Conservation (phyloP, 1,140 invertebrate genomes). For the Bombus pascuorum region DNA sequence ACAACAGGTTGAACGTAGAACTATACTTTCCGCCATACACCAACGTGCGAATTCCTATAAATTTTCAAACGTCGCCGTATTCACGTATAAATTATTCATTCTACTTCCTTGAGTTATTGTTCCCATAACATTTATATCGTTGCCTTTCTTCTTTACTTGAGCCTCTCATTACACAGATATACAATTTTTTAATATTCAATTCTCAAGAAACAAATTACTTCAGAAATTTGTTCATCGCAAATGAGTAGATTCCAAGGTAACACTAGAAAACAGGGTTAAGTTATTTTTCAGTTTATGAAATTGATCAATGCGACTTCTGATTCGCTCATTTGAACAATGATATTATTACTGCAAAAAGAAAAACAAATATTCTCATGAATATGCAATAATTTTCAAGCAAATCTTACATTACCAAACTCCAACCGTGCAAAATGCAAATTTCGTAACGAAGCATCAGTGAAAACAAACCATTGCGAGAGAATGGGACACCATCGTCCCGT, state of each 20-base stretch:
- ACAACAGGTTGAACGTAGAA: conserved; percentile 43
- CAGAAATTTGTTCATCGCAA: too few species aligned
- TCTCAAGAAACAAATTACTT: too few species aligned
- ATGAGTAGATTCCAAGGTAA: too few species aligned
- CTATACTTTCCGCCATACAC: conserved; percentile 53
- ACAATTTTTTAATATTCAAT: too few species aligned
- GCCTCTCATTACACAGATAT: too few species aligned
- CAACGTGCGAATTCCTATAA: conserved; percentile 48
- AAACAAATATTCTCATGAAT: background rate
- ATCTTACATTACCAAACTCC: background rate
- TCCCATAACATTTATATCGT: background rate
- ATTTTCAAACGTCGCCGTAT: conserved; percentile 34
- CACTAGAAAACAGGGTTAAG: too few species aligned
- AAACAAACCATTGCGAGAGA: background rate
- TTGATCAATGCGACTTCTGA: too few species aligned
- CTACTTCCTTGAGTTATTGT: conserved; percentile 19
- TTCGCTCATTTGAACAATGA: background rate
- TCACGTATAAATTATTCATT: conserved; percentile 23
- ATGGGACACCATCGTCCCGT: background rate
- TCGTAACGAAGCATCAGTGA: background rate
- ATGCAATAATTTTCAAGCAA: background rate
- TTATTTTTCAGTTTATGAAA: too few species aligned
- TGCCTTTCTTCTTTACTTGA: background rate
- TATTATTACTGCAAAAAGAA: background rate
- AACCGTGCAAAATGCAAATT: background rate